These are phyloP conservation scores for Protosalanx chinensis DNA, from an alignment of 2,797 vertebrate species.

Conservation along the genomic window DNA sequence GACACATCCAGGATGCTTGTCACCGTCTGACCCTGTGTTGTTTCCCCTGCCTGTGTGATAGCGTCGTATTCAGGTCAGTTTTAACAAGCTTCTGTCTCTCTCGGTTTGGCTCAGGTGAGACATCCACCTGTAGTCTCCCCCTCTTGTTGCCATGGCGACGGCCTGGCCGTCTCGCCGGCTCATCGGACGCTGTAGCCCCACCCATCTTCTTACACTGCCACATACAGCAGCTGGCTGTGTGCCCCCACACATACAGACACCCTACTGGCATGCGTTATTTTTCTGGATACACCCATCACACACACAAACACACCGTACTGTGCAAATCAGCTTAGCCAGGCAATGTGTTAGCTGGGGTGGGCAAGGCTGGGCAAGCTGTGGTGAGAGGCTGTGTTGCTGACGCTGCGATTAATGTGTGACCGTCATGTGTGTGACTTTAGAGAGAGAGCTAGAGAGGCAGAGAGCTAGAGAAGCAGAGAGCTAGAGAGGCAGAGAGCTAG, in stretches of 20 bases:
- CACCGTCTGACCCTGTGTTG: slow-evolving; percentile 64
- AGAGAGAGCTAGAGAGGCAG: too few relatives aligned
- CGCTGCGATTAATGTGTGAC: slow-evolving; percentile 58
- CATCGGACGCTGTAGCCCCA: slow-evolving; percentile 28
- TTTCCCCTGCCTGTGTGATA: slow-evolving; percentile 59
- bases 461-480: too few relatives aligned
- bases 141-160: slow-evolving; percentile 70
- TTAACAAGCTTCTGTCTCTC: slow-evolving; percentile 71
- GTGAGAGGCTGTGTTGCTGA: slow-evolving; percentile 66
- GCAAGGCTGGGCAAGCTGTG: slow-evolving; percentile 49
- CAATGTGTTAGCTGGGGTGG: slow-evolving; percentile 61
- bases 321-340: slow-evolving; percentile 70
- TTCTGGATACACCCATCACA: slow-evolving; percentile 10
- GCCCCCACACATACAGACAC: slow-evolving; percentile 16
- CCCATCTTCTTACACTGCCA: slow-evolving; percentile 6
- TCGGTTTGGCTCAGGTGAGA: slow-evolving; percentile 68
- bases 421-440: too few relatives aligned
- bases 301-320: slow-evolving; percentile 37
- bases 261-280: slow-evolving; percentile 53
- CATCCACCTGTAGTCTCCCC: slow-evolving; percentile 65
- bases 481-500: too few relatives aligned
- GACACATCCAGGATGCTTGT: slow-evolving; percentile 63
- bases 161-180: slow-evolving; percentile 51
- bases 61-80: slow-evolving; percentile 72
- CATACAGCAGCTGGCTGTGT: not conserved